A percentile compares a stretch with the other conserved stretches of the same genome.
phyloP scores from a whole-genome alignment of 2,113 vertebrate species.

The Stercorarius parasiticus region DNA sequence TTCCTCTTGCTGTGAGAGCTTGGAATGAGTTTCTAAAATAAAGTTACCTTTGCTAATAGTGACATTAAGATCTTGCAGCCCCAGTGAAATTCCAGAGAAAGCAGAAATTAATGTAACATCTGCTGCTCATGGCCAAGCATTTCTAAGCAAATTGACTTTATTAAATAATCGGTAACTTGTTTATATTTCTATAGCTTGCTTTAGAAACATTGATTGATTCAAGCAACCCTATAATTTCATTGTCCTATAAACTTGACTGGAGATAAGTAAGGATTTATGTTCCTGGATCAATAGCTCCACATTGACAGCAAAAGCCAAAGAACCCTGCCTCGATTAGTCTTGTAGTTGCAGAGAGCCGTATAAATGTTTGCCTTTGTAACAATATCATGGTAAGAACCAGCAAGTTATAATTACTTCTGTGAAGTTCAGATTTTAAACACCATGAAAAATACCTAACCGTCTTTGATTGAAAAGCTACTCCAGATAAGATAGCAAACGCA shows the following conservation, averaged over 20 bases:
- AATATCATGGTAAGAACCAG: background rate
- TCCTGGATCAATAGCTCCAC: slow-evolving; percentile 42
- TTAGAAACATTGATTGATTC: slow-evolving; percentile 50
- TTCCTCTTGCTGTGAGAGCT: slow-evolving; percentile 38
- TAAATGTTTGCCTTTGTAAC: slow-evolving; percentile 6
- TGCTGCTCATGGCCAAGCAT: background rate
- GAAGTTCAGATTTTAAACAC: background rate
- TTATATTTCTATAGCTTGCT: slow-evolving; percentile 51
- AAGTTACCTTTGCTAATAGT: slow-evolving; percentile 45
- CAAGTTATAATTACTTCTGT: background rate
- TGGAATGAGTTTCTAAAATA: slow-evolving; percentile 45
- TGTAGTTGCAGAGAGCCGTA: background rate
- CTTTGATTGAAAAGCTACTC: background rate
- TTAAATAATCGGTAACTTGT: slow-evolving; percentile 50
- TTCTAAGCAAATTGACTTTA: slow-evolving; percentile 49
- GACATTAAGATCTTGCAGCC: slow-evolving; percentile 26
- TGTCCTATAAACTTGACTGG: slow-evolving; percentile 44
- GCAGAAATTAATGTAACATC: slow-evolving; percentile 32
- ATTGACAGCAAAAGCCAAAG: slow-evolving; percentile 20
- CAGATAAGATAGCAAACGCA: background rate
- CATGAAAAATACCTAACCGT: background rate
- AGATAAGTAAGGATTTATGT: slow-evolving; percentile 58
- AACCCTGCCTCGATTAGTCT: background rate
- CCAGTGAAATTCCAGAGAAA: slow-evolving; percentile 48
- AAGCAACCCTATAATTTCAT: slow-evolving; percentile 50